A percentile compares a stretch with the other conserved stretches of the same genome.
Conservation (phyloP, 2,888 invertebrate genomes). For the Bruchidius siliquastri region DNA sequence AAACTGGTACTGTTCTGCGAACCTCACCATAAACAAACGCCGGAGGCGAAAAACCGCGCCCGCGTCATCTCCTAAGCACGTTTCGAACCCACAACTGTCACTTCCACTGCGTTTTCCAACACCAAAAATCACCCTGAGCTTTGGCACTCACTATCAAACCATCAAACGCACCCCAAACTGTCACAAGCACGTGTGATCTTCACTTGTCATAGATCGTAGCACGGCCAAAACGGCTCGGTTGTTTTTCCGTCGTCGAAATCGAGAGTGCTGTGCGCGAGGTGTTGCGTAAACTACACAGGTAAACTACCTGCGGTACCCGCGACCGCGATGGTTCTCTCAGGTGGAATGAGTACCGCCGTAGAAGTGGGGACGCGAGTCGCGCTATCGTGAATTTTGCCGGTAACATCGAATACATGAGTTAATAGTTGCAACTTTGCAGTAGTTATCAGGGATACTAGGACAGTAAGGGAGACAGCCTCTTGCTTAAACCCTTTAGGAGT, state of each 20-base stretch:
- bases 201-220: neutral
- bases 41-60: neutral
- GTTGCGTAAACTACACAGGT: too few relatives aligned
- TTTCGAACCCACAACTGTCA: neutral
- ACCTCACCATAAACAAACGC: neutral
- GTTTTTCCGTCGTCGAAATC: neutral
- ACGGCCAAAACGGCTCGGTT: neutral
- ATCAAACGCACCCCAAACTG: neutral
- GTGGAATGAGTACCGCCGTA: neutral
- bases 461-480: too few relatives aligned
- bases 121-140: neutral
- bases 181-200: neutral
- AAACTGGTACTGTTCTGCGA: neutral
- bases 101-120: neutral
- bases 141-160: neutral
- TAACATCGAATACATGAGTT: neutral
- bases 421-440: neutral
- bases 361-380: neutral
- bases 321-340: neutral
- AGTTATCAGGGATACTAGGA: too few relatives aligned
- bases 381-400: neutral
- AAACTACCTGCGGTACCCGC: neutral
- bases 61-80: neutral
- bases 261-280: neutral
- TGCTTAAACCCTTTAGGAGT: too few relatives aligned